Evolutionary conservation across 1,140 invertebrate genomes (phyloP).

Genomic region (Oryctes rhinoceros): DNA sequence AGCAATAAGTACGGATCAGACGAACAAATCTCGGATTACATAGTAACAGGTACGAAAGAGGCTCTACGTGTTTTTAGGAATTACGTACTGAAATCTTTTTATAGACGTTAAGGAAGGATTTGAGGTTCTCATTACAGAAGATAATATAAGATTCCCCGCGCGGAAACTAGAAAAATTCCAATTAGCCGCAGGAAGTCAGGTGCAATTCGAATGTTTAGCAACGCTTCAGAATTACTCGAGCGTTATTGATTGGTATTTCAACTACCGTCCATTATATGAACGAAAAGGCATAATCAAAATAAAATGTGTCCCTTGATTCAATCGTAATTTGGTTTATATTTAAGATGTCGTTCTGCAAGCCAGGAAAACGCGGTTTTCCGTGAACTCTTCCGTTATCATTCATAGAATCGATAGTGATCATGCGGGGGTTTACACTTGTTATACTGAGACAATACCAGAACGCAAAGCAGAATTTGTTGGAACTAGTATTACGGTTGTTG

Average conservation of each 20-base stretch:
- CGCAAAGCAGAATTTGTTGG: too few relatives aligned
- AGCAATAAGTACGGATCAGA: conserved; percentile 32
- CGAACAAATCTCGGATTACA: conserved; percentile 23
- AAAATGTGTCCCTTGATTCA: too few relatives aligned
- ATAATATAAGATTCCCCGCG: neutral
- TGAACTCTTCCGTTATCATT: too few relatives aligned
- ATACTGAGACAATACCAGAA: too few relatives aligned
- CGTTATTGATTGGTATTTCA: neutral
- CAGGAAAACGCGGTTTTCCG: too few relatives aligned
- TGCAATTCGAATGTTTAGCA: neutral
- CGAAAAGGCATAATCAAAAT: too few relatives aligned
- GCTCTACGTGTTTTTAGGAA: too few relatives aligned
- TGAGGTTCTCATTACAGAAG: neutral
- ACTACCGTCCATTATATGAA: neutral
- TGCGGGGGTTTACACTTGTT: too few relatives aligned
- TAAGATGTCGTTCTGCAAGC: too few relatives aligned
- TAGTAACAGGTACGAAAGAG: conserved; percentile 31
- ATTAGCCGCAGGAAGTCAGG: neutral
- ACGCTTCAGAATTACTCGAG: neutral
- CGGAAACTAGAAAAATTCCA: neutral
- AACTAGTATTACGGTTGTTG: too few relatives aligned
- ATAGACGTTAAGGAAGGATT: conserved; percentile 8
- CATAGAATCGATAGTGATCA: too few relatives aligned
- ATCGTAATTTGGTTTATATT: too few relatives aligned
- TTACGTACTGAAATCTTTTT: neutral